Percentiles rank a stretch among this genome's conserved stretches.
Conservation (phyloP, 64 coral and sea anemone species). For the Platygyra sinensis region DNA sequence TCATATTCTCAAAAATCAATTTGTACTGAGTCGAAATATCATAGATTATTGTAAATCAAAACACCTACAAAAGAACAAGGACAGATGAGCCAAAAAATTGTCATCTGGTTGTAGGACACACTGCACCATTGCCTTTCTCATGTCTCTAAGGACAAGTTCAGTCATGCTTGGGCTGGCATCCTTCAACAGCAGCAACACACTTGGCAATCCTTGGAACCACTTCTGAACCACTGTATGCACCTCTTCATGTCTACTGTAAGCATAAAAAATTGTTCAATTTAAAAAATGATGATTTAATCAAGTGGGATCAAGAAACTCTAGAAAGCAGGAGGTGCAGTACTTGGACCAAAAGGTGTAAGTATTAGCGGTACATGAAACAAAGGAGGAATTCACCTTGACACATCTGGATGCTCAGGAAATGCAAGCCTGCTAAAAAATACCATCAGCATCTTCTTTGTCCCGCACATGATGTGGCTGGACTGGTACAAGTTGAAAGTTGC, state of each 20-base stretch:
- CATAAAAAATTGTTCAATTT: not conserved
- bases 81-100: constrained; percentile 13
- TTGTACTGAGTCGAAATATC: no score
- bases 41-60: no score
- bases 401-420: not conserved
- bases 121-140: constrained; percentile 60
- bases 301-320: not conserved
- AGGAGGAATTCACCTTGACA: not conserved
- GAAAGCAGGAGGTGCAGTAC: not conserved
- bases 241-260: not conserved
- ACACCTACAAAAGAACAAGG: constrained; percentile 63
- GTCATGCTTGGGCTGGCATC: constrained; percentile 51
- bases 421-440: constrained; percentile 65
- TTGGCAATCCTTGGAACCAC: constrained; percentile 65
- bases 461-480: constrained; percentile 67
- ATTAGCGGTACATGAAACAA: not conserved
- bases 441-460: constrained; percentile 65
- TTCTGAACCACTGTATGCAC: constrained; percentile 24
- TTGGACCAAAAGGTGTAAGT: not conserved
- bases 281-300: no score
- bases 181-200: constrained; percentile 58
- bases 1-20: no score
- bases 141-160: constrained; percentile 44
- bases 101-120: not conserved
- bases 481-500: constrained; percentile 65